These are phyloP conservation scores for Allophyes oxyacanthae DNA, from an alignment of 2,888 invertebrate species.

Conservation along the genomic window DNA sequence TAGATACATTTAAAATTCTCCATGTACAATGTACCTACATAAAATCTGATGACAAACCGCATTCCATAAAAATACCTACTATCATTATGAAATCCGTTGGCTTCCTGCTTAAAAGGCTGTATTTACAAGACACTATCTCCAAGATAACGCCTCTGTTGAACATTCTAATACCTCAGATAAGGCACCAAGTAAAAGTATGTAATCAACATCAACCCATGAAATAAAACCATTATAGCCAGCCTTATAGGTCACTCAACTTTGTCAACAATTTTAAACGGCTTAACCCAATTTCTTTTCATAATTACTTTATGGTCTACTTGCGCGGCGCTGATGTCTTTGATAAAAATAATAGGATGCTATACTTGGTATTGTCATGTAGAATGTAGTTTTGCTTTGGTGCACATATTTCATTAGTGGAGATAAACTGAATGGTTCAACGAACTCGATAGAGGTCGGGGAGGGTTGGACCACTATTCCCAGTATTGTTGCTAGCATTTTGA, in stretches of 20 bases:
- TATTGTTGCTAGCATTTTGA: no score
- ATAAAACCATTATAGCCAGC: slow-evolving; percentile 30
- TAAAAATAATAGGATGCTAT: slow-evolving; percentile 57
- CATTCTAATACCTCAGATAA: slow-evolving; percentile 54
- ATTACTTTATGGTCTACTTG: slow-evolving; percentile 84
- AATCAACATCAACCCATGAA: slow-evolving; percentile 38
- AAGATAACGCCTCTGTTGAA: slow-evolving; percentile 48
- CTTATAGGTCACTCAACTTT: slow-evolving; percentile 50
- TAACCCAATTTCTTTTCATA: slow-evolving; percentile 84
- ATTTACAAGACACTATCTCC: slow-evolving; percentile 36
- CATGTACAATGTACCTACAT: no score
- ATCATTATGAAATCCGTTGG: no score
- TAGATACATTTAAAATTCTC: no score
- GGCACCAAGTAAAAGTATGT: slow-evolving; percentile 45
- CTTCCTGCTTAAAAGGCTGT: slow-evolving; percentile 16
- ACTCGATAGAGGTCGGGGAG: no score
- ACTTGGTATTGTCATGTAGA: slow-evolving; percentile 15
- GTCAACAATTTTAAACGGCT: slow-evolving; percentile 67
- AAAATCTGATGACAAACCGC: no score
- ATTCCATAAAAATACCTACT: no score
- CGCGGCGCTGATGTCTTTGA: slow-evolving; percentile 72
- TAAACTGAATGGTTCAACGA: background rate
- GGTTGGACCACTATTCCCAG: no score
- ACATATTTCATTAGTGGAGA: slow-evolving; percentile 6
- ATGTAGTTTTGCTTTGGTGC: slow-evolving; percentile 20